Base-by-base conservation (phyloP, 1,140 invertebrate species). In the Pogonomyrmex barbatus region DNA sequence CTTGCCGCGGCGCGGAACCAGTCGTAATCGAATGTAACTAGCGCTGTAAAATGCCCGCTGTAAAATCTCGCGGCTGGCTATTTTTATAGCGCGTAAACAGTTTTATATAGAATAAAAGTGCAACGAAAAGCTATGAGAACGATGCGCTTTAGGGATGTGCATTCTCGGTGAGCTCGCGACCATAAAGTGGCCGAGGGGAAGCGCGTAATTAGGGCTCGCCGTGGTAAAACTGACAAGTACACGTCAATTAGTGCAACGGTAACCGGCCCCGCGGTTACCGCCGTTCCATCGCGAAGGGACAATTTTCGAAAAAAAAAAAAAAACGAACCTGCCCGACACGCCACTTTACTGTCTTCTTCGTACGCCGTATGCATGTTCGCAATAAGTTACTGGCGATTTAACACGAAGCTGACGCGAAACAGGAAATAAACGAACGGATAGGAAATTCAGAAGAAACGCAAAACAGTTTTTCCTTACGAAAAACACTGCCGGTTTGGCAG, bases 231-330 rank as follows among this genome's bases (percentile, higher is more conserved):
- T 89, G 88, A 88, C 82, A 89, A 86, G 87, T 86, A 89, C 63
- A 81, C 88, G 88, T 90, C 90, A 89, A 91, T 90, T 91, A 84
- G 85, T 50, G 52, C 76, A 73, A 67, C 88, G 76, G 85, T 76
- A 60, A 76, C 56, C 71, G 50, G 54, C 45, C 12, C 62, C 14
- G 36, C 36, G 47, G 60, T 77, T 65, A 65, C 65, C 81, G 39
- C 47, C 60, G 58, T 52, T 50, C 30, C 6, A 36, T 82, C 79
- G 79, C 68, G 4, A 24, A 50, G 67, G 30, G 81, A 86, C 75
- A 78, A 50, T 58, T 82, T 82, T 62, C 17, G 12, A 50, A 52
- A 67, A 68, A 52, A 67, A 68, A 68, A 50, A 70, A 81, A 70
- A 39, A 88, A 76, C 17, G 71, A 56, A 56, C 4, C 33, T 4